Conservation (phyloP, 2,888 invertebrate genomes). For the Phania funesta region DNA sequence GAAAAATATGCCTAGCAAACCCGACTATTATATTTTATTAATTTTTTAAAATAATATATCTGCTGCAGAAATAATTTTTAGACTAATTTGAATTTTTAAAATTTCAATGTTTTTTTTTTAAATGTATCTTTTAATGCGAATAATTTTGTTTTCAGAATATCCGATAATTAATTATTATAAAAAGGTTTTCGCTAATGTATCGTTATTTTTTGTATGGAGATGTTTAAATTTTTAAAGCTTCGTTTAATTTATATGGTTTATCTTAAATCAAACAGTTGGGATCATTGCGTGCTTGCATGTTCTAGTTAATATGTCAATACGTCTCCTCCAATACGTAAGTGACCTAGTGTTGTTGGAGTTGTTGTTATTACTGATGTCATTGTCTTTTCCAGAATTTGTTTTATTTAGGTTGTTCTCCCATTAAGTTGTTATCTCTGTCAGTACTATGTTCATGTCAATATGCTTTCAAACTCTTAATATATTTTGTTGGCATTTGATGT, state of each 20-base stretch:
- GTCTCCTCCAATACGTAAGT: constrained; percentile 39
- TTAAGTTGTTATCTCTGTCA: constrained; percentile 36
- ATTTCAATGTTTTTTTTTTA: no score
- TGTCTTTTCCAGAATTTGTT: constrained; percentile 38
- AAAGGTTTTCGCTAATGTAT: neutral
- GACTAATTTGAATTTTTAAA: no score
- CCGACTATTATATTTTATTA: no score
- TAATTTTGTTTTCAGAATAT: no score
- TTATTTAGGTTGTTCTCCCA: neutral
- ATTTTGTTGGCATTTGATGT: constrained; percentile 60
- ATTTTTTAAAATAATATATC: no score
- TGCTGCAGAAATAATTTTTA: no score
- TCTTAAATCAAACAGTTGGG: constrained; percentile 28
- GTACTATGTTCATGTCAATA: constrained; percentile 60
- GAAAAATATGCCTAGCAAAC: no score
- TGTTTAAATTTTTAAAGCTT: constrained; percentile 2
- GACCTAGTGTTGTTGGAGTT: constrained; percentile 41
- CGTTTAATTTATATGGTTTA: constrained; percentile 11
- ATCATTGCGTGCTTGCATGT: constrained; percentile 7
- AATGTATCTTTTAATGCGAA: no score
- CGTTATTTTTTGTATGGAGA: neutral
- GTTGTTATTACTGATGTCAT: constrained; percentile 39
- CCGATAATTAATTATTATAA: no score
- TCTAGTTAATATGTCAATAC: constrained; percentile 56
- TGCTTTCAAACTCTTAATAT: constrained; percentile 53